Conservation (phyloP, 1,140 invertebrate genomes). For the Drosophila sp. region DNA sequence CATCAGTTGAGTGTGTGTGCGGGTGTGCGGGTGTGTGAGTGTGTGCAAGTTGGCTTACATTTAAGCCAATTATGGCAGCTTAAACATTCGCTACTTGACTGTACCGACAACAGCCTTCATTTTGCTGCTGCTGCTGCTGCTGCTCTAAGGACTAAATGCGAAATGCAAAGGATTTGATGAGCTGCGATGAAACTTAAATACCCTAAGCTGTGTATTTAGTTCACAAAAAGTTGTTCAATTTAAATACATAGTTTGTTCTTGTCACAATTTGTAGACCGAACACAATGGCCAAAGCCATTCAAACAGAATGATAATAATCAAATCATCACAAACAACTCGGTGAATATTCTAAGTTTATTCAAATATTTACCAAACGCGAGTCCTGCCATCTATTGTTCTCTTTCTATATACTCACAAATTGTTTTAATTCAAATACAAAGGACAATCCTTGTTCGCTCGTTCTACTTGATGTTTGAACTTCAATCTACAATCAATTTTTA, state of each 20-base stretch:
- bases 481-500: neutral
- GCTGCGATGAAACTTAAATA: constrained; percentile 8
- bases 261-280: neutral
- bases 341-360: neutral
- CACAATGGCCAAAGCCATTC: neutral
- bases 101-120: neutral
- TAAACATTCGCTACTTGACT: constrained; percentile 26
- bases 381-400: neutral
- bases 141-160: neutral
- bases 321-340: neutral
- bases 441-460: no score
- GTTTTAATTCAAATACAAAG: no score
- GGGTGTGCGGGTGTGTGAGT: constrained; percentile 5
- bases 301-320: constrained; percentile 13
- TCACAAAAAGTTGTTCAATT: neutral
- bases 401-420: neutral
- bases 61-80: constrained; percentile 59
- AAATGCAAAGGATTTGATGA: constrained; percentile 6
- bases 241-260: constrained; percentile 2
- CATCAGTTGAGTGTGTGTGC: neutral
- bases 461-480: no score
- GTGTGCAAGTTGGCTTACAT: constrained; percentile 46
- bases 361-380: neutral
- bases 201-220: constrained; percentile 7
- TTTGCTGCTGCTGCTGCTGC: neutral